A percentile compares a stretch with the other conserved stretches of the same genome.
Evolutionary conservation across 2,888 invertebrate genomes (phyloP).

Genomic region (Caenorhabditis sp.): DNA sequence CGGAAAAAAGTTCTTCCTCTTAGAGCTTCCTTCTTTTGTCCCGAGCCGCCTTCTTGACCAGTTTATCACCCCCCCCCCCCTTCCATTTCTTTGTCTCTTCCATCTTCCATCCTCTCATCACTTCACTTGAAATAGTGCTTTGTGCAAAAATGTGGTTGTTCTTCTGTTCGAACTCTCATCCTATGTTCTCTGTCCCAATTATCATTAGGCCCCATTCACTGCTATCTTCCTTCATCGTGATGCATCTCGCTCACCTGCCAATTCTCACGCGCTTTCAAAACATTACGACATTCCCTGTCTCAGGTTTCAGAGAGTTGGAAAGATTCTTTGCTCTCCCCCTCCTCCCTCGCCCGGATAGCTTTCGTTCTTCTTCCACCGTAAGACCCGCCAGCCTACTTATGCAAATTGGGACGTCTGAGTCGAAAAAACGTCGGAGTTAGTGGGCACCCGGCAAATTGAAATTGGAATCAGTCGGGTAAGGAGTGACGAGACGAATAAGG

Average conservation of each 20-base stretch:
- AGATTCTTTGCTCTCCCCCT: constrained; percentile 57
- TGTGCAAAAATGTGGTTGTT: constrained; percentile 32
- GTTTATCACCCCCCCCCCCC: neutral
- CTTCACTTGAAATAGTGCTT: constrained; percentile 14
- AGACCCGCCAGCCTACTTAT: constrained; percentile 34
- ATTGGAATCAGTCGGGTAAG: constrained; percentile 19
- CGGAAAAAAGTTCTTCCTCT: constrained; percentile 40
- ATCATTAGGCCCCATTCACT: constrained; percentile 35
- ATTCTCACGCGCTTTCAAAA: constrained; percentile 56
- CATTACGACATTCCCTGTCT: constrained; percentile 41
- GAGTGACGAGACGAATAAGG: neutral
- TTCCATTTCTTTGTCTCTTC: constrained; percentile 15
- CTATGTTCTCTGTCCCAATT: constrained; percentile 29
- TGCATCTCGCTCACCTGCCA: constrained; percentile 37
- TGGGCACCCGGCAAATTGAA: no score
- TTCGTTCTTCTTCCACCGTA: constrained; percentile 24
- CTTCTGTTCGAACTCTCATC: neutral
- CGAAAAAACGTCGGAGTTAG: neutral
- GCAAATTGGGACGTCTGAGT: constrained; percentile 41
- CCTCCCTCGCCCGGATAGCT: constrained; percentile 22
- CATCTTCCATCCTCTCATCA: constrained; percentile 10
- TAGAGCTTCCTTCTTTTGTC: constrained; percentile 37
- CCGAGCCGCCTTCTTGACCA: constrained; percentile 15
- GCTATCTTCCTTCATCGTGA: constrained; percentile 8
- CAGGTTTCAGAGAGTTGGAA: constrained; percentile 43